Conservation (phyloP, 2,113 vertebrate species). For the Eira barbara region DNA sequence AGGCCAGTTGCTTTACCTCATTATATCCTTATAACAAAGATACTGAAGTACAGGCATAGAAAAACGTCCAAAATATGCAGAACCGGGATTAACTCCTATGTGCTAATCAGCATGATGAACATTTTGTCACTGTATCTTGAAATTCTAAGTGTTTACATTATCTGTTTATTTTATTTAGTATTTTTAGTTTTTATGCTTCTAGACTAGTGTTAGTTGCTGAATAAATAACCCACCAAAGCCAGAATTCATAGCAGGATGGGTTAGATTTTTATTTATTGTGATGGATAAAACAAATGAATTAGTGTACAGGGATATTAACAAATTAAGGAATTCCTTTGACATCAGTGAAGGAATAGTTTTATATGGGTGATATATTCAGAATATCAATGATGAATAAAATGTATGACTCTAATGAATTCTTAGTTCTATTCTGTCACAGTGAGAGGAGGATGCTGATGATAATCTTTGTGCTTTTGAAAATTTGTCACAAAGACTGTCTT, state of each 20-base stretch:
- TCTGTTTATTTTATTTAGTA: not conserved
- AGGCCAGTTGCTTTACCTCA: not conserved
- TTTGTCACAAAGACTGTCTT: not conserved
- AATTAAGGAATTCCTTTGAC: conserved; percentile 1
- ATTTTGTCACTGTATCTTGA: not conserved
- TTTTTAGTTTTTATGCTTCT: not conserved
- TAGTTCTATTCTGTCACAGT: not conserved
- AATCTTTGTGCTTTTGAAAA: not conserved
- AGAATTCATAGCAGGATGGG: not conserved
- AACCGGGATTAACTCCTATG: not conserved
- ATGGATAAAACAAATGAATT: not conserved
- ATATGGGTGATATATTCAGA: not conserved
- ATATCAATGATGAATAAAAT: conserved; percentile 6
- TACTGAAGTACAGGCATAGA: not conserved
- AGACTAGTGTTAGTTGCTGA: not conserved
- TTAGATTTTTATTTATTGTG: conserved; percentile 28
- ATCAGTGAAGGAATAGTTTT: not conserved
- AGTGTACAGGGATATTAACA: not conserved
- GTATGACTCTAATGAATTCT: not conserved
- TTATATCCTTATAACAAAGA: not conserved
- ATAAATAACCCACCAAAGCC: not conserved
- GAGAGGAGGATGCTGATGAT: not conserved
- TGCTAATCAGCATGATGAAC: not conserved
- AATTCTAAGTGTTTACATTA: not conserved
- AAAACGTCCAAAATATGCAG: not conserved